Evolutionary conservation across 2,113 vertebrate genomes (phyloP).

Genomic region (Burhinus bistriatus): DNA sequence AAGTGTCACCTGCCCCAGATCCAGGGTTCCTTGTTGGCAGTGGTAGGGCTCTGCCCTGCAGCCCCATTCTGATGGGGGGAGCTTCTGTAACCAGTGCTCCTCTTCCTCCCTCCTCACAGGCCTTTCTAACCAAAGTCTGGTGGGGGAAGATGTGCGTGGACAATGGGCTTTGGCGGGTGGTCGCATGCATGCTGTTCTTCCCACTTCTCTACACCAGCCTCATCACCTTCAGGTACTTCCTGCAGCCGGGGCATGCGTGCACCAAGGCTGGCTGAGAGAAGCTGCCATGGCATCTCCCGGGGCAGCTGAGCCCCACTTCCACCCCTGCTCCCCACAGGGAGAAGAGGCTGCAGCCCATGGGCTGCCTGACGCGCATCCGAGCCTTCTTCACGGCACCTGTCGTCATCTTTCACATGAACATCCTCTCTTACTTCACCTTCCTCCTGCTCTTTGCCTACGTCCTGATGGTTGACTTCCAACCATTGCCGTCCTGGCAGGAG

Average conservation of each 20-base stretch:
- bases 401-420: constrained; percentile 91
- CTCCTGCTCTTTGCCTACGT: constrained; percentile 90
- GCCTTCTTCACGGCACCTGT: constrained; percentile 83
- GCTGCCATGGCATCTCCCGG: accelerated
- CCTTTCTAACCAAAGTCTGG: constrained; percentile 94
- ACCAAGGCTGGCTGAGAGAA: neutral
- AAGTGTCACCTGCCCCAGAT: neutral
- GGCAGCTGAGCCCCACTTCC: neutral
- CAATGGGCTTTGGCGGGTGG: constrained; percentile 83
- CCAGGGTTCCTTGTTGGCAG: neutral
- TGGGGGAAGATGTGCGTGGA: constrained; percentile 89
- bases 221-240: constrained; percentile 85
- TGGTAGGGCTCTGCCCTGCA: neutral
- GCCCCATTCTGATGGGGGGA: accelerated
- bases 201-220: constrained; percentile 85
- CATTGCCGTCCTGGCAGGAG: constrained; percentile 79
- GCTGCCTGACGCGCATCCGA: constrained; percentile 61
- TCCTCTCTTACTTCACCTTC: constrained; percentile 90
- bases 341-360: constrained; percentile 43
- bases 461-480: constrained; percentile 92
- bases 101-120: constrained; percentile 66
- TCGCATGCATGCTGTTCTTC: constrained; percentile 83
- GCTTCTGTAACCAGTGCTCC: neutral
- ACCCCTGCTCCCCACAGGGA: neutral
- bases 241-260: accelerated